Evolutionary conservation across 2,888 invertebrate species (phyloP).

Genomic region (Athrips mouffetella): DNA sequence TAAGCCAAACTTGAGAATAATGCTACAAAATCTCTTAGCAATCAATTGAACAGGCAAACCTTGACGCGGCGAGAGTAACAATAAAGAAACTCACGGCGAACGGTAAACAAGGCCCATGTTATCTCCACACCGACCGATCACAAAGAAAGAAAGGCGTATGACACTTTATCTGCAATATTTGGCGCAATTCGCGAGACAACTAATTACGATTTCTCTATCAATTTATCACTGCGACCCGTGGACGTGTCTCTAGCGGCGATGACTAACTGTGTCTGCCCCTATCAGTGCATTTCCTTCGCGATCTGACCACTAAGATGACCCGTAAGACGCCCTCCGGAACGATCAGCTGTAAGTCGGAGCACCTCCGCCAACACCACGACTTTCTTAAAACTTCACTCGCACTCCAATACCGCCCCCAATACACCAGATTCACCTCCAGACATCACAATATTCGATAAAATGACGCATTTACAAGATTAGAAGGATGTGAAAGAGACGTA

Average conservation of each 20-base stretch:
- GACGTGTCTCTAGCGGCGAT: constrained; percentile 62
- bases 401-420: constrained; percentile 33
- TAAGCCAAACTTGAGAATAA: constrained; percentile 17
- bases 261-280: constrained; percentile 69
- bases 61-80: constrained; percentile 41
- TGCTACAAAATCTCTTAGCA: constrained; percentile 16
- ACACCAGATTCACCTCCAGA: constrained; percentile 45
- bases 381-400: constrained; percentile 15
- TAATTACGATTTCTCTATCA: constrained; percentile 41
- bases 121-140: constrained; percentile 63
- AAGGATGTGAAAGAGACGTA: constrained; percentile 76
- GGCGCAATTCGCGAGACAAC: constrained; percentile 46
- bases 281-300: constrained; percentile 55
- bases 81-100: constrained; percentile 41
- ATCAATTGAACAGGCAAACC: constrained; percentile 29
- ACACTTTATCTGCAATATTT: constrained; percentile 54
- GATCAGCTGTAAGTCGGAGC: constrained; percentile 67
- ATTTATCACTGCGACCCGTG: constrained; percentile 47
- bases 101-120: constrained; percentile 63
- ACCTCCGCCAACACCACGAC: constrained; percentile 26
- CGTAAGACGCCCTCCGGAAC: constrained; percentile 59
- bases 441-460: constrained; percentile 68
- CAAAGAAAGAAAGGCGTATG: constrained; percentile 65
- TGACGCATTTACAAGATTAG: constrained; percentile 76
- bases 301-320: constrained; percentile 45